Percentiles rank a stretch among this genome's conserved stretches.
Conservation (phyloP, 2,113 vertebrate genomes). For the Drymodes brunneopygia region DNA sequence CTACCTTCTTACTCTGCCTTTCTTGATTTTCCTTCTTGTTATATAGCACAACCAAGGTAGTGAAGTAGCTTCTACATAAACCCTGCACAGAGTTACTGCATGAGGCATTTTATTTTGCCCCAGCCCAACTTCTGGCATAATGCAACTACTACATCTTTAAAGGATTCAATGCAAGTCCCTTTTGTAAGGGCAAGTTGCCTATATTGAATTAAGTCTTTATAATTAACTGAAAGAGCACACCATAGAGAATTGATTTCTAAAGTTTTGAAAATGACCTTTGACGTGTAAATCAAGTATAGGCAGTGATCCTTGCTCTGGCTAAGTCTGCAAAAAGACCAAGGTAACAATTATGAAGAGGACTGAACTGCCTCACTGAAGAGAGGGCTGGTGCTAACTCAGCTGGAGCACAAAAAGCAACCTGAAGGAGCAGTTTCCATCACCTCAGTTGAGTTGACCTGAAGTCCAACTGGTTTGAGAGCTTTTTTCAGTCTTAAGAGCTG, state of each 20-base stretch:
- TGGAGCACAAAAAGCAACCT: neutral
- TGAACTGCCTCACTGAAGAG: neutral
- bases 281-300: neutral
- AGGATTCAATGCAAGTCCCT: neutral
- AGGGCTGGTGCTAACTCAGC: neutral
- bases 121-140: neutral
- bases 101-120: neutral
- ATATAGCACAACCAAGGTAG: neutral
- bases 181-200: neutral
- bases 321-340: neutral
- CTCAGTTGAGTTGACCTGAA: neutral
- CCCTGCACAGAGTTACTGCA: neutral
- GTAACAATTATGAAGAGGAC: neutral
- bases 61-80: neutral
- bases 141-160: neutral
- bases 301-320: neutral
- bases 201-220: neutral
- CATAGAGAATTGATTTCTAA: neutral
- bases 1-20: neutral
- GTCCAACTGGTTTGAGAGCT: neutral
- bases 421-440: neutral
- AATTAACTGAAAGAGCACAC: neutral
- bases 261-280: neutral
- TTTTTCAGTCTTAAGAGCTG: neutral
- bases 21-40: neutral